A percentile compares a stretch with the other conserved stretches of the same genome.
phyloP scores from a whole-genome alignment of 1,140 invertebrate species.

The Rhagoletis zephyria region DNA sequence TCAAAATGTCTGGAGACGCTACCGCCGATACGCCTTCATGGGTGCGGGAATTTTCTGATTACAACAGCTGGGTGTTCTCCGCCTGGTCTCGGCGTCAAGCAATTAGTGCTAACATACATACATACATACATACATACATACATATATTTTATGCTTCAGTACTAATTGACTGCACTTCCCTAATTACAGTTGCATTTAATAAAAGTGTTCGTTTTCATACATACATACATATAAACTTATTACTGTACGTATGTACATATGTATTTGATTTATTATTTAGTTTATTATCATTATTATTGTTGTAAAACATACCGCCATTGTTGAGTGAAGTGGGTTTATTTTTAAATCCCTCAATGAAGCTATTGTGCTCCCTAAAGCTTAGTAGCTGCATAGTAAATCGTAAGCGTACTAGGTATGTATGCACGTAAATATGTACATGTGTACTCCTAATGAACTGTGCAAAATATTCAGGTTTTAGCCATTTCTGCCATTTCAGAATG shows the following conservation, averaged over 20 bases:
- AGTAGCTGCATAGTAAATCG: background rate
- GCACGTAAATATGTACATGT: background rate
- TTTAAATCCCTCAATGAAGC: background rate
- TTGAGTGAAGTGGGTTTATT: background rate
- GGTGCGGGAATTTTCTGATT: background rate
- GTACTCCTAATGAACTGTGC: background rate
- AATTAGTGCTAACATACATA: background rate
- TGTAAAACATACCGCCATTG: background rate
- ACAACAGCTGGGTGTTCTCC: background rate
- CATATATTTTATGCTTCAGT: background rate
- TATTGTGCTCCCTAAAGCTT: background rate
- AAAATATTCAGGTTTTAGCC: background rate
- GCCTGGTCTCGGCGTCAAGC: background rate
- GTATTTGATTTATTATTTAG: conserved; percentile 17
- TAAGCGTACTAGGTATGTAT: background rate
- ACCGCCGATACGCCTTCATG: background rate
- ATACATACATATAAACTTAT: background rate
- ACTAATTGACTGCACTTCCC: background rate
- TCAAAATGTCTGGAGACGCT: background rate
- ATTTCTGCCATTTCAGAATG: background rate
- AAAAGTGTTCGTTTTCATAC: background rate
- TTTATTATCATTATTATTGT: conserved; percentile 38
- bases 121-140: background rate
- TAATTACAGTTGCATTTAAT: conserved; percentile 19
- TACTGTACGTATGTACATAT: background rate